phyloP scores from a whole-genome alignment of 2,113 vertebrate species.

The Aramus guarauna region DNA sequence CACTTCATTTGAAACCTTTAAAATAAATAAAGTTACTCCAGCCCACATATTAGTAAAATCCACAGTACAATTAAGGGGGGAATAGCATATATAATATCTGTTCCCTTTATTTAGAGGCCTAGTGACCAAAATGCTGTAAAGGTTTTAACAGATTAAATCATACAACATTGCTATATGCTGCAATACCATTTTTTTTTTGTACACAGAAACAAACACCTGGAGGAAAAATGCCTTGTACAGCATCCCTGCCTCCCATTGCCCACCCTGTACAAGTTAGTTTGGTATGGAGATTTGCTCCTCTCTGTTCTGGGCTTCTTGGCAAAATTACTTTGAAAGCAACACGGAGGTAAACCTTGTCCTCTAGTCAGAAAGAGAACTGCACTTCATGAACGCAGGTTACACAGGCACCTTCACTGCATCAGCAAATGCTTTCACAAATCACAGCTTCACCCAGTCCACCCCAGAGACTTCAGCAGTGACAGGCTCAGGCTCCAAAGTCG shows the following conservation, averaged over 20 bases:
- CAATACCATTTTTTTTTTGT: background rate
- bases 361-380: background rate
- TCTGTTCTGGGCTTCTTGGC: background rate
- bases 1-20: background rate
- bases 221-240: background rate
- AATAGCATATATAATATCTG: background rate
- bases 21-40: background rate
- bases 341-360: background rate
- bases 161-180: background rate
- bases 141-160: background rate
- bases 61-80: background rate
- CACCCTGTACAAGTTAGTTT: background rate
- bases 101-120: background rate
- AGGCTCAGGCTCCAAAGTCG: background rate
- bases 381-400: background rate
- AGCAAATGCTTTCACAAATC: background rate
- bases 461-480: background rate
- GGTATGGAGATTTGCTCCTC: background rate
- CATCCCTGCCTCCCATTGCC: background rate
- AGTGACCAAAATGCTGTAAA: background rate
- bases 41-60: background rate
- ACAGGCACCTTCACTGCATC: background rate
- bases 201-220: background rate
- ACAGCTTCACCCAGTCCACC: background rate
- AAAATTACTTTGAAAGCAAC: background rate